Conservation (phyloP, 2,113 vertebrate species). For the Oenanthe oenanthe region DNA sequence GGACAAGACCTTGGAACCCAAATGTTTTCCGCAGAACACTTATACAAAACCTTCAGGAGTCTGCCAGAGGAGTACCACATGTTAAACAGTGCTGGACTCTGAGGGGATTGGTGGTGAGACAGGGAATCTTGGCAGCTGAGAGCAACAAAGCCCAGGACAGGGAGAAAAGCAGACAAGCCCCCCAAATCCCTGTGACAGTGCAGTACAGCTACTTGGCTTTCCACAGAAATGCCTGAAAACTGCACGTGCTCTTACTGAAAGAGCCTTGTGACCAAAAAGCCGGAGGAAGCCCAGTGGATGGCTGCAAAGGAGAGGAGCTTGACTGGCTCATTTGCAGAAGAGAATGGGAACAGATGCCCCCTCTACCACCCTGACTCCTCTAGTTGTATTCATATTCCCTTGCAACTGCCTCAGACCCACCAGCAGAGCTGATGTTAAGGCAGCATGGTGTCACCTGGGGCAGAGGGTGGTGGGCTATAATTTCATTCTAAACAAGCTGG, state of each 20-base stretch:
- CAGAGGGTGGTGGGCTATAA: background rate
- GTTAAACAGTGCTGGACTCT: background rate
- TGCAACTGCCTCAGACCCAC: background rate
- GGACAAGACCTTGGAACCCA: background rate
- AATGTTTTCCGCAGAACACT: background rate
- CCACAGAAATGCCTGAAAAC: background rate
- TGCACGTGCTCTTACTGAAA: rapidly evolving
- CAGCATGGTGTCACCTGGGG: rapidly evolving
- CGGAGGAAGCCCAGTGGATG: rapidly evolving
- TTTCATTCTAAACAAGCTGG: rapidly evolving
- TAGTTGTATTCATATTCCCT: background rate
- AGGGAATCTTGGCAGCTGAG: background rate
- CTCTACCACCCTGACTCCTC: rapidly evolving
- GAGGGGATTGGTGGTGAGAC: background rate
- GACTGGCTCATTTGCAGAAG: rapidly evolving
- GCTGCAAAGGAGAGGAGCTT: background rate
- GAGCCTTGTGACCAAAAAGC: background rate
- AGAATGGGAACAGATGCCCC: rapidly evolving
- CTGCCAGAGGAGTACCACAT: background rate
- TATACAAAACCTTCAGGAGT: background rate
- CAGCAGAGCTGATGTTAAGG: background rate
- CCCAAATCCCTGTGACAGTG: background rate
- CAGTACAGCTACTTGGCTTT: background rate
- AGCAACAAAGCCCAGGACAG: background rate
- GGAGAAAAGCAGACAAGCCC: background rate